Evolutionary conservation across 37 sponge, comb jelly and placozoan species (phyloP).

Genomic region (Hexactinellida sp.): DNA sequence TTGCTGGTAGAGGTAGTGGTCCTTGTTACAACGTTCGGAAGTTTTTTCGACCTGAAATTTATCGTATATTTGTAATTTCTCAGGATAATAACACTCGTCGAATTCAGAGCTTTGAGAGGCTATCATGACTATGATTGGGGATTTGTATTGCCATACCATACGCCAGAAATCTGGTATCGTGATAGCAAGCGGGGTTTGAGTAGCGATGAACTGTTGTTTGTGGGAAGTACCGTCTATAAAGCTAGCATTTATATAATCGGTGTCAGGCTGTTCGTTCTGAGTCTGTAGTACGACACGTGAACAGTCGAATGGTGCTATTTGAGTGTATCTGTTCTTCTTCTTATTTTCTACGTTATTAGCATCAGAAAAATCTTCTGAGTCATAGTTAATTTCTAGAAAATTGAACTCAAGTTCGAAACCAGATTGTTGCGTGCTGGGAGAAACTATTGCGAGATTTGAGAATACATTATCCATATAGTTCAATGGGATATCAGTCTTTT

Average conservation of each 20-base stretch:
- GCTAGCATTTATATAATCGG: conserved; percentile 97
- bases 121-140: conserved; percentile 48
- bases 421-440: background rate
- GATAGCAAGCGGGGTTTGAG: conserved; percentile 44
- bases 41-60: background rate
- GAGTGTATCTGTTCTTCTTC: conserved; percentile 81
- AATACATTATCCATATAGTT: conserved; percentile 8
- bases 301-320: conserved; percentile 76
- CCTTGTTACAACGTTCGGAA: background rate
- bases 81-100: background rate
- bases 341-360: conserved; percentile 70
- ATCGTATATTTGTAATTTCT: background rate
- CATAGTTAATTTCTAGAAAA: background rate
- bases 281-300: conserved; percentile 61
- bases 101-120: background rate
- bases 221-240: conserved; percentile 53
- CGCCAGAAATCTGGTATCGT: conserved; percentile 54
- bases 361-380: conserved; percentile 22
- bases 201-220: conserved; percentile 18
- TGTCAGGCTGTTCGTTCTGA: conserved; percentile 54
- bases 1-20: background rate
- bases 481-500: conserved; percentile 57
- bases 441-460: background rate
- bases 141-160: conserved; percentile 49
- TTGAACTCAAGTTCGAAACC: background rate